A percentile compares a stretch with the other conserved stretches of the same genome.
Conservation (phyloP, 2,113 vertebrate species). For the Ptyas mucosa region DNA sequence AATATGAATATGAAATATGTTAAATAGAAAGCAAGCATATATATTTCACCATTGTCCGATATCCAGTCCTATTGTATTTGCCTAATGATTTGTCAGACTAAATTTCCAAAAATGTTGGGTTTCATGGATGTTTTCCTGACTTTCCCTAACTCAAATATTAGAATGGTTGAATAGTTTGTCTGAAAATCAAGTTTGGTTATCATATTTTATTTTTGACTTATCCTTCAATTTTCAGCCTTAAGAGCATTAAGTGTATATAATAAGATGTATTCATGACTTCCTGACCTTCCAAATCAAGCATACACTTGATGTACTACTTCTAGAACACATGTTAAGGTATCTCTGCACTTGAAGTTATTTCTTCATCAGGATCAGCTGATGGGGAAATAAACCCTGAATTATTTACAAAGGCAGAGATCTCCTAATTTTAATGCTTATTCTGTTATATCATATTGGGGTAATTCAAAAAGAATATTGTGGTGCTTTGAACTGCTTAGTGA, state of each 20-base stretch:
- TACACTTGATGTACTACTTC: not conserved
- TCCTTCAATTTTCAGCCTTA: not conserved
- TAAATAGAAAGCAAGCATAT: not conserved
- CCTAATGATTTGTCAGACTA: not conserved
- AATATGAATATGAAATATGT: not conserved
- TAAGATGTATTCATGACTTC: not conserved
- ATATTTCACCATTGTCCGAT: not conserved
- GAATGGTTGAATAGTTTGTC: not conserved
- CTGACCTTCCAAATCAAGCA: not conserved
- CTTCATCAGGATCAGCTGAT: not conserved
- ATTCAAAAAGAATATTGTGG: not conserved
- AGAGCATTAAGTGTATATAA: not conserved
- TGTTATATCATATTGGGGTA: not conserved
- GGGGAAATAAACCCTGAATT: not conserved
- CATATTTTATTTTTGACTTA: not conserved
- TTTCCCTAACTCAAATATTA: not conserved
- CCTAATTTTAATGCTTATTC: not conserved
- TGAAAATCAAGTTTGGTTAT: not conserved
- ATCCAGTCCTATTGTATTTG: not conserved
- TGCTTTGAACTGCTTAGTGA: not conserved
- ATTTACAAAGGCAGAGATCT: not conserved
- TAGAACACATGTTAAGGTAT: not conserved
- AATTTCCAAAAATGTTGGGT: not conserved
- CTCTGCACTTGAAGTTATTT: not conserved
- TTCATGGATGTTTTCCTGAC: not conserved